A percentile compares a stretch with the other conserved stretches of the same genome.
Conservation (phyloP, 2,888 invertebrate species). For the Drosophila histrio region DNA sequence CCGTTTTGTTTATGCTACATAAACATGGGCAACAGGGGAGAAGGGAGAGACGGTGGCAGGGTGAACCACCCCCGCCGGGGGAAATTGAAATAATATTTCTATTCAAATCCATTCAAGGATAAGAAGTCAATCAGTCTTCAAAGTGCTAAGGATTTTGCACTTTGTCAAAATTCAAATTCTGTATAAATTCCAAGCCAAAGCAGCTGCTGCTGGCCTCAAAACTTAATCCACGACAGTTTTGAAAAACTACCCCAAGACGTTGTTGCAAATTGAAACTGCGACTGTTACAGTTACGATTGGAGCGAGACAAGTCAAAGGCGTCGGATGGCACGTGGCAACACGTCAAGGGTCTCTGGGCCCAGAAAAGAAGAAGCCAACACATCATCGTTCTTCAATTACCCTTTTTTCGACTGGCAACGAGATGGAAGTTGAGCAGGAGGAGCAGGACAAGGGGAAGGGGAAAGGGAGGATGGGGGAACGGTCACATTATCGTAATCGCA, state of each 20-base stretch:
- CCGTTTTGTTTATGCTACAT: slow-evolving; percentile 73
- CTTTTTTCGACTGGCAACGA: slow-evolving; percentile 77
- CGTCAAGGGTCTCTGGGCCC: slow-evolving; percentile 33
- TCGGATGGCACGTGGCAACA: slow-evolving; percentile 69
- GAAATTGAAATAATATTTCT: slow-evolving; percentile 63
- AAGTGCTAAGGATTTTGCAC: slow-evolving; percentile 82
- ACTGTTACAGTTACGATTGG: slow-evolving; percentile 1
- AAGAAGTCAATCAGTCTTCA: slow-evolving; percentile 82
- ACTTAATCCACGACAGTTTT: slow-evolving; percentile 66
- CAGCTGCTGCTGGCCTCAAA: slow-evolving; percentile 31
- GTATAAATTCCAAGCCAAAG: slow-evolving; percentile 40
- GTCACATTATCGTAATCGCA: slow-evolving; percentile 83
- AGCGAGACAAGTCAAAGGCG: slow-evolving; percentile 47
- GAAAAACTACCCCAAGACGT: slow-evolving; percentile 74
- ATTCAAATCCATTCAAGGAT: slow-evolving; percentile 81
- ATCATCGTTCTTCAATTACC: slow-evolving; percentile 83
- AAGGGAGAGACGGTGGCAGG: background rate
- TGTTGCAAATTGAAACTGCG: slow-evolving; percentile 73
- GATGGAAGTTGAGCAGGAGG: background rate
- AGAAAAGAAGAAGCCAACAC: slow-evolving; percentile 17
- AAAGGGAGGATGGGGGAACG: slow-evolving; percentile 24
- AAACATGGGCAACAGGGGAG: slow-evolving; percentile 17
- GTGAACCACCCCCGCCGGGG: slow-evolving; percentile 22
- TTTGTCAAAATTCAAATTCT: slow-evolving; percentile 76
- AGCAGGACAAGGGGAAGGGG: slow-evolving; percentile 3